Percentiles rank a stretch among this genome's conserved stretches.
Conservation (phyloP, 2,888 invertebrate genomes). For the Sipha maydis region DNA sequence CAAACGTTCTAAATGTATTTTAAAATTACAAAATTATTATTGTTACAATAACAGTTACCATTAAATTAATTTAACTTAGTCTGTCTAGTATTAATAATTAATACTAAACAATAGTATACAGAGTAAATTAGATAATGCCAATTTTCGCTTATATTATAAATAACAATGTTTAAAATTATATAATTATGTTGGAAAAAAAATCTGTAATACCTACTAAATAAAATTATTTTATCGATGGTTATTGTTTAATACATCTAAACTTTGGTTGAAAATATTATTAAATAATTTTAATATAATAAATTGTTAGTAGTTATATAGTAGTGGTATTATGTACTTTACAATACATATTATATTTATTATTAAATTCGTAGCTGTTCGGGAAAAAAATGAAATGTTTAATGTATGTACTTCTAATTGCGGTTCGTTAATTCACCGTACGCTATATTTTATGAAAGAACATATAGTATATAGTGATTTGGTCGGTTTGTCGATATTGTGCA, state of each 20-base stretch:
- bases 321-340: not conserved
- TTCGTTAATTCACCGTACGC: constrained; percentile 9
- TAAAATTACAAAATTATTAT: not conserved
- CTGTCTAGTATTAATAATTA: not conserved
- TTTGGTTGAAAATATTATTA: constrained; percentile 27
- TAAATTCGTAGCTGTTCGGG: not conserved
- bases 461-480: constrained; percentile 30
- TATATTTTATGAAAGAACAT: constrained; percentile 17
- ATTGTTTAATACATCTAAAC: constrained; percentile 1
- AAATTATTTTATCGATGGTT: constrained; percentile 1
- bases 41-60: constrained; percentile 33
- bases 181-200: constrained; percentile 5
- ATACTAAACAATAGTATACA: not conserved
- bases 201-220: constrained; percentile 13
- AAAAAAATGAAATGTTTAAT: constrained; percentile 37
- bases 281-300: constrained; percentile 11
- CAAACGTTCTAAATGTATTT: not conserved
- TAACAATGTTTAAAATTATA: constrained; percentile 19
- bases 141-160: constrained; percentile 9
- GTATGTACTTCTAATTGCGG: constrained; percentile 26
- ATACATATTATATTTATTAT: not conserved
- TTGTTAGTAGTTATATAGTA: constrained; percentile 22
- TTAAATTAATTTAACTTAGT: constrained; percentile 27
- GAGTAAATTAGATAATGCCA: not conserved
- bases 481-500: constrained; percentile 19